Evolutionary conservation across 2,113 vertebrate genomes (phyloP), one percentile per base, ranked within the genome.

Genomic region (Buteo buteo): DNA sequence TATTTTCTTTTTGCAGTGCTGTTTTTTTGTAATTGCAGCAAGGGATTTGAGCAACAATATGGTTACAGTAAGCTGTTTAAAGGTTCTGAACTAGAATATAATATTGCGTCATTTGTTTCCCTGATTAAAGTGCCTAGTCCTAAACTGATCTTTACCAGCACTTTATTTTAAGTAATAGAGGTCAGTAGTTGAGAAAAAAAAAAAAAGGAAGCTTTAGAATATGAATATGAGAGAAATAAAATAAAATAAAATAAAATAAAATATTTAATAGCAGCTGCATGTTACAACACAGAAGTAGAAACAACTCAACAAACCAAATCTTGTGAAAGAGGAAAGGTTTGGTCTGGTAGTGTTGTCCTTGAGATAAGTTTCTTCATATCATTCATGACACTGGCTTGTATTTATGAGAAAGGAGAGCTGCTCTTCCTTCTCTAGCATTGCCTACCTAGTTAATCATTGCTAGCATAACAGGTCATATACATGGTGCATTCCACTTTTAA

Each of bases 401-500:
- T 79, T 84, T 59, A 47, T 54, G 55, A 58, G 69, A 70, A 83
- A 73, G 50, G 26, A 66, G 50, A 82, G 12, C 32, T 78, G 71
- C 50, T 88, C 50, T 81, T 77, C 29, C 28, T 83, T 59, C 40
- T 79, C 31, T 26, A 36, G 26, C 32, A 19, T 13, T 67, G 21
- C 32, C 25, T 44, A 25, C 38, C 38, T 40, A 31, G 50, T 22
- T 50, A 38, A 45, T 45, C 34, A 54, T 54, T 44, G 31, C 47
- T 42, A n/a, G 50, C 1, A 0, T 52, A 71, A 69, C 0, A 1
- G 67, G 16, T 26, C 1, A 1, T 13, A 17, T 34, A 72, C 1
- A 3, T 17, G 28, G 19, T 28, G 52, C 14, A 9, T 67, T 77
- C 57, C 31, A 45, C 20, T 71, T 83, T 40, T 31, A 65, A 71